Evolutionary conservation across 2,888 invertebrate species (phyloP).

Genomic region (Cremastinae sp.): DNA sequence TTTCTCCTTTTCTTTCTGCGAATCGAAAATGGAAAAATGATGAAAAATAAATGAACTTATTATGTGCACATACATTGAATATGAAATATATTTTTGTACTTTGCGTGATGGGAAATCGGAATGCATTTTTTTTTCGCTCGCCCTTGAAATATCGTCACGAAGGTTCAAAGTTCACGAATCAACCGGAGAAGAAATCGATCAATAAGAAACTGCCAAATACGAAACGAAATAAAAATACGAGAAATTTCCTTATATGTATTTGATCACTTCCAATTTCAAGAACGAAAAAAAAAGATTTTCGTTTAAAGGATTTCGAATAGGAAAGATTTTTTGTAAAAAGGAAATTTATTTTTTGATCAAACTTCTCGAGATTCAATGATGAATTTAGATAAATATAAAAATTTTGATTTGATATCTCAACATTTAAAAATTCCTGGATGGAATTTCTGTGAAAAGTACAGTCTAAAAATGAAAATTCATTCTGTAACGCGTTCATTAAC

Average conservation of each 20-base stretch:
- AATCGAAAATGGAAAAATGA: slow-evolving; percentile 41
- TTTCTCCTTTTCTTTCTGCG: slow-evolving; percentile 8
- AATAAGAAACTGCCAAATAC: not conserved
- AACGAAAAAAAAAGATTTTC: too few species aligned
- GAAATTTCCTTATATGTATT: too few species aligned
- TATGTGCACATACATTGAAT: slow-evolving; percentile 62
- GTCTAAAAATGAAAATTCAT: slow-evolving; percentile 52
- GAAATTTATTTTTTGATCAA: too few species aligned
- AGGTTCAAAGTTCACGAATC: slow-evolving; percentile 10
- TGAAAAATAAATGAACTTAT: slow-evolving; percentile 61
- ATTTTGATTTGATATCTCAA: too few species aligned
- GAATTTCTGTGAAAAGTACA: slow-evolving; percentile 1
- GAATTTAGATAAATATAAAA: too few species aligned
- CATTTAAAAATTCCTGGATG: too few species aligned
- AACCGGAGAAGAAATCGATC: not conserved
- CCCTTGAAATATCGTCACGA: slow-evolving; percentile 16
- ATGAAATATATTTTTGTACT: slow-evolving; percentile 70
- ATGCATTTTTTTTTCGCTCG: slow-evolving; percentile 32
- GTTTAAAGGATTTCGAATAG: too few species aligned
- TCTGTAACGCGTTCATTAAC: slow-evolving; percentile 66
- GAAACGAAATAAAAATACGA: not conserved
- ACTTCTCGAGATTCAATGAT: too few species aligned
- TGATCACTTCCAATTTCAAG: too few species aligned
- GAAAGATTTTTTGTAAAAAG: too few species aligned
- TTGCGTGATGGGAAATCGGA: slow-evolving; percentile 62